A percentile compares a stretch with the other conserved stretches of the same genome.
These are phyloP conservation scores for Microcebus lehilahytsara DNA, from an alignment of 2,113 vertebrate genomes.

Conservation along the genomic window DNA sequence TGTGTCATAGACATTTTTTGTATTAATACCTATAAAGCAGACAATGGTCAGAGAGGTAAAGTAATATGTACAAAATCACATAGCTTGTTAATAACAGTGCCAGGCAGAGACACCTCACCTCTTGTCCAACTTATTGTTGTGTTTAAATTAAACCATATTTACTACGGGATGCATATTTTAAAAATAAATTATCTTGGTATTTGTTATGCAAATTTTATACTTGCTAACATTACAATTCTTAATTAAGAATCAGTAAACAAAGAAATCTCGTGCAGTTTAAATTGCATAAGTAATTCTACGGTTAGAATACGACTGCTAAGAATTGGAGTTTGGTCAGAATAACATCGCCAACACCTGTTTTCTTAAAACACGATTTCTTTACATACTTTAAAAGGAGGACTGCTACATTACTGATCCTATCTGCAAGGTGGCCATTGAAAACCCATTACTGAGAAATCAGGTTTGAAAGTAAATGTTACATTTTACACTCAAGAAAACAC, in stretches of 20 bases:
- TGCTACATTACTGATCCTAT: conserved; percentile 6
- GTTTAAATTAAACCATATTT: background rate
- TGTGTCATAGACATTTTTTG: background rate
- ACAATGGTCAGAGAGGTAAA: background rate
- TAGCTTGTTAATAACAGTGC: background rate
- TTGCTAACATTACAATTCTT: background rate
- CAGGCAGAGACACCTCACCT: background rate
- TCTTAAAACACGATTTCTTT: background rate
- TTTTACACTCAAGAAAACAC: conserved; percentile 52
- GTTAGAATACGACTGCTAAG: background rate
- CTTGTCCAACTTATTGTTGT: background rate
- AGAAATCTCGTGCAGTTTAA: background rate
- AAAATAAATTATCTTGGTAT: background rate
- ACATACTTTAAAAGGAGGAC: background rate
- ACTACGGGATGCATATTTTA: background rate
- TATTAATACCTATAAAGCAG: background rate
- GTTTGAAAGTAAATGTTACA: conserved; percentile 63
- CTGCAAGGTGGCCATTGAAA: conserved; percentile 30
- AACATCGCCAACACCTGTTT: background rate
- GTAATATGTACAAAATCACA: background rate
- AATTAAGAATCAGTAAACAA: background rate
- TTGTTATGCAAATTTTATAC: background rate
- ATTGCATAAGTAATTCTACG: background rate
- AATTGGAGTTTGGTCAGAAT: background rate
- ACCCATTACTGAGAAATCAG: conserved; percentile 23